Evolutionary conservation across 2,113 vertebrate genomes (phyloP).

Genomic region (Pantherophis guttatus): DNA sequence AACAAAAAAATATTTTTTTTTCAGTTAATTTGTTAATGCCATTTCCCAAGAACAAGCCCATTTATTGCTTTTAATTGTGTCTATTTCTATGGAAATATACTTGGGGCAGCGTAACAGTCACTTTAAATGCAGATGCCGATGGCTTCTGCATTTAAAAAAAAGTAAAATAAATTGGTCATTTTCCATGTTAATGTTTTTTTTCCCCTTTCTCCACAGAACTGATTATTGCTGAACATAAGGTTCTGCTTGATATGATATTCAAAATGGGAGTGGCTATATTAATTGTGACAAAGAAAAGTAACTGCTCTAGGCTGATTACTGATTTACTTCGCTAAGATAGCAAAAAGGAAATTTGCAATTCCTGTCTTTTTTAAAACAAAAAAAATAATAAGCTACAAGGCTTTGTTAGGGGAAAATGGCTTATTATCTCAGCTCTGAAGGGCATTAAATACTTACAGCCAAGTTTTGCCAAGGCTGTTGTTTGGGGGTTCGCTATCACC

Average conservation of each 20-base stretch:
- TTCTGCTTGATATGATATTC: neutral
- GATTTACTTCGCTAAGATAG: neutral
- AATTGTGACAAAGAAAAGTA: neutral
- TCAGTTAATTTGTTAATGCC: neutral
- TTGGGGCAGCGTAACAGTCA: neutral
- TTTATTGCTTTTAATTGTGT: neutral
- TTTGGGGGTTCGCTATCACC: neutral
- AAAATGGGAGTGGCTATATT: neutral
- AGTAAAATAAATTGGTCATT: accelerated
- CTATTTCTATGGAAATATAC: neutral
- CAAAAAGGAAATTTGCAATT: slow-evolving; percentile 9
- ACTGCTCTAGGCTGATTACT: neutral
- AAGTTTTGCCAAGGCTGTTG: neutral
- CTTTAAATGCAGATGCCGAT: slow-evolving; percentile 16
- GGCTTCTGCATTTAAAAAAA: neutral
- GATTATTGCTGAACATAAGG: neutral
- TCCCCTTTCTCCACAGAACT: neutral
- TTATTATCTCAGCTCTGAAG: neutral
- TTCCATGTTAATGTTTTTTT: neutral
- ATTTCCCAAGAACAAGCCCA: neutral
- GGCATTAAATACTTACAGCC: neutral
- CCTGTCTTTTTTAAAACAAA: neutral
- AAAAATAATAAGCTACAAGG: neutral
- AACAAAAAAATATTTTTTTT: neutral
- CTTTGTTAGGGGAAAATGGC: neutral